Percentiles rank a stretch among this genome's conserved stretches.
These are phyloP conservation scores for Drosophila melanosoma DNA, from an alignment of 2,888 invertebrate species.

Conservation along the genomic window DNA sequence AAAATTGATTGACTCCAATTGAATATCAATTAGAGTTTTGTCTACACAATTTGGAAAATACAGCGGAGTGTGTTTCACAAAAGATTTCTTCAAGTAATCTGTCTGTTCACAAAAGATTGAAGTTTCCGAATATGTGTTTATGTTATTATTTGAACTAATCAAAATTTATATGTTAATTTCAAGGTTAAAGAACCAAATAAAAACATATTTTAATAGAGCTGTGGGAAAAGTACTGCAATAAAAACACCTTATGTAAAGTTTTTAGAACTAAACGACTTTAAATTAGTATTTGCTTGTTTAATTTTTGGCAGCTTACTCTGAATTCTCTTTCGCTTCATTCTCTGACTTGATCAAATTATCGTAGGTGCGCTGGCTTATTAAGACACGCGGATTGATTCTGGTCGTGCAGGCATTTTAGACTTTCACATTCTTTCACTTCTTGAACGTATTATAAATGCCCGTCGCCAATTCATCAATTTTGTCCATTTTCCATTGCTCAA, in stretches of 20 bases:
- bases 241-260: constrained; percentile 35
- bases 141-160: background rate
- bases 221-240: background rate
- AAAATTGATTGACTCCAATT: background rate
- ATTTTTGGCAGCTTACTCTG: constrained; percentile 8
- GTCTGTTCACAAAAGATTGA: background rate
- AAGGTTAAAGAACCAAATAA: constrained; percentile 6
- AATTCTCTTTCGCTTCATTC: constrained; percentile 9
- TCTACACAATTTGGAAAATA: background rate
- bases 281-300: constrained; percentile 3
- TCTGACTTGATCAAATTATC: constrained; percentile 66
- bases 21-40: background rate
- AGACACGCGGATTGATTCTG: constrained; percentile 85
- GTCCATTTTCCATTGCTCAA: constrained; percentile 90
- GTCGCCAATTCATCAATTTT: constrained; percentile 89
- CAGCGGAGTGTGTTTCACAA: background rate
- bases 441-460: constrained; percentile 84
- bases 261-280: constrained; percentile 23
- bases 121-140: constrained; percentile 6
- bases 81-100: background rate
- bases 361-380: constrained; percentile 80
- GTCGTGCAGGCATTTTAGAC: constrained; percentile 89
- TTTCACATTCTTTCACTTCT: constrained; percentile 87
- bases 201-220: background rate
- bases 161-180: background rate